Evolutionary conservation across 1,140 invertebrate species (phyloP).

Genomic region (Hyposmocoma kahamanoa): DNA sequence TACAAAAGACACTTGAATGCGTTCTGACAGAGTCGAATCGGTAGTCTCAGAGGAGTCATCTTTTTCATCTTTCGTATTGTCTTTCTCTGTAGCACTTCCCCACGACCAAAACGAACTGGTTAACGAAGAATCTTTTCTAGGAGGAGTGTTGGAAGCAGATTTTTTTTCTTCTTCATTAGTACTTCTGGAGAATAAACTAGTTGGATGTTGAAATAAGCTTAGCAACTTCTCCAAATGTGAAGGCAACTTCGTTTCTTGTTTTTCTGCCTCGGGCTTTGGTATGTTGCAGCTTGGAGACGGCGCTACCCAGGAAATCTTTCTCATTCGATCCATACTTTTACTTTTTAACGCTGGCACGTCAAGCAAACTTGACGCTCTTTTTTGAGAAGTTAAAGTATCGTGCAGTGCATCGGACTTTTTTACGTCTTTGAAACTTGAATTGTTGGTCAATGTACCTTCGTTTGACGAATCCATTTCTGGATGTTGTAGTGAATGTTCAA

Average conservation of each 20-base stretch:
- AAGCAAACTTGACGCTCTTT: conserved; percentile 56
- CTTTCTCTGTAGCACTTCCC: conserved; percentile 42
- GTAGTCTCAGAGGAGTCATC: conserved; percentile 53
- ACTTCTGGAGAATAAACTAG: conserved; percentile 66
- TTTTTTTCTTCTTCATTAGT: conserved; percentile 52
- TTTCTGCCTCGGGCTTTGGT: conserved; percentile 46
- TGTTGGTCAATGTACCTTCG: conserved; percentile 67
- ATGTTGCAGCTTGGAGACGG: conserved; percentile 58
- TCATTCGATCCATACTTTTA: conserved; percentile 55
- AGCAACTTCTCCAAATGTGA: conserved; percentile 74
- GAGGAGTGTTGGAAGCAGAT: conserved; percentile 50
- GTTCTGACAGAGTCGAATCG: conserved; percentile 57
- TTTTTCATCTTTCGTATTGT: conserved; percentile 30
- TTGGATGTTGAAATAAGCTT: conserved; percentile 74
- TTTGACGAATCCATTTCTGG: conserved; percentile 63
- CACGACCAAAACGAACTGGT: conserved; percentile 69
- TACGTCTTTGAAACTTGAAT: conserved; percentile 53
- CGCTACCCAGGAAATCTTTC: conserved; percentile 75
- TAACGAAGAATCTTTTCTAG: conserved; percentile 58
- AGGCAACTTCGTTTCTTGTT: conserved; percentile 47
- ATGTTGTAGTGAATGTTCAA: conserved; percentile 62
- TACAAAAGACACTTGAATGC: conserved; percentile 59
- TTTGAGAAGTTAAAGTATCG: conserved; percentile 51
- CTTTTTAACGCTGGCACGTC: conserved; percentile 62
- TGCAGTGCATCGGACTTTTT: conserved; percentile 29